Evolutionary conservation across 2,888 invertebrate species (phyloP), one percentile per base, ranked within the genome.

Genomic region (Sisyra terminalis): DNA sequence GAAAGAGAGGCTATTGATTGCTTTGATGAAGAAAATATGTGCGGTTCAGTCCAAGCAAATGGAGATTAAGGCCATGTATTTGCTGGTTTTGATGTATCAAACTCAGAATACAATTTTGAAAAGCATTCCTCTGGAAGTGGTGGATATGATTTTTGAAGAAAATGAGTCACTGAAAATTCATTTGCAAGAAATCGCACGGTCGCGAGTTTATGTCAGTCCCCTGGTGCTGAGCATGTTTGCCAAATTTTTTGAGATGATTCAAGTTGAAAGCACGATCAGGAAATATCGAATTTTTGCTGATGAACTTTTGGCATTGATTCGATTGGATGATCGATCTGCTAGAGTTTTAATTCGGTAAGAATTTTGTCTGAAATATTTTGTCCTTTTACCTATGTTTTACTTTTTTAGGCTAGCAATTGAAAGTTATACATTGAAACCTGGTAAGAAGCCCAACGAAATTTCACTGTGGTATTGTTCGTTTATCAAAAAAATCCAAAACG

Each of bases 51-150:
- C 61, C 29, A 53, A 64, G 7, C 52, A 58, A n/a, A 64, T 88
- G 38, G 64, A 73, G 10, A 61, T 61, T 2, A 82, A 86, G 54
- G 70, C 75, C 0, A 60, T 77, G 7, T 58, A 80, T 31, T 60
- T 85, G 10, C 59, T 88, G 16, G 63, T 78, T n/a, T 66, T 81
- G 49, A 64, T 87, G 39, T 83, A 77, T 53, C 77, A 79, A 48
- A 70, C 70, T 10, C 83, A 86, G 44, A 55, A 58, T 10, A 54
- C 59, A 45, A 65, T 67, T 31, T 53, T 69, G 2, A 64, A 55
- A 0, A 55, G 52, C 8, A 65, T 83, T 39, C 65, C 74, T 0
- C 60, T 67, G 10, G 61, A 60, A 24, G 64, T 75, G 1, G 55
- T 80, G 2, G 53, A 59, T 16, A 68, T 71, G 52, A 57, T 75